These are phyloP conservation scores for Eristalinus aeneus DNA, from an alignment of 2,888 invertebrate genomes.

Conservation along the genomic window DNA sequence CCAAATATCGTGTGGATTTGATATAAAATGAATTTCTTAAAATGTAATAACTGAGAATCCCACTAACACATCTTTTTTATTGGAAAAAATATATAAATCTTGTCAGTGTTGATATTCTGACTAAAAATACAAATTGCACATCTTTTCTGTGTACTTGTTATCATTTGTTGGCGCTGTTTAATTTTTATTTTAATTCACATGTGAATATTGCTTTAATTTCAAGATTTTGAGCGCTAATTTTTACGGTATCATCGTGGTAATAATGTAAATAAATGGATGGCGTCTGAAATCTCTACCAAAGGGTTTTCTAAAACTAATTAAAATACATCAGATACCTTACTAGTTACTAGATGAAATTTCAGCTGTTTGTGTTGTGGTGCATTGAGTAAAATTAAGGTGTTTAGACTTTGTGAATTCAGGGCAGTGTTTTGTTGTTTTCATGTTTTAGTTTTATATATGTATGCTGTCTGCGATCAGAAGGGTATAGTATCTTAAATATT, in stretches of 20 bases:
- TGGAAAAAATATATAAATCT: conserved; percentile 32
- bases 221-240: not conserved
- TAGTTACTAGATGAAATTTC: no score
- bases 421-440: no score
- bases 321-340: no score
- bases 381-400: no score
- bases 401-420: no score
- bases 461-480: no score
- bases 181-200: not conserved
- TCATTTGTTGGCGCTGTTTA: conserved; percentile 4
- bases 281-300: not conserved
- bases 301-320: not conserved
- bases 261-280: not conserved
- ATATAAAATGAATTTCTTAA: not conserved
- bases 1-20: not conserved
- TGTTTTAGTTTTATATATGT: no score
- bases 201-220: not conserved
- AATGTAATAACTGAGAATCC: conserved; percentile 22
- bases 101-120: conserved; percentile 46
- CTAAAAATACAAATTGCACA: conserved; percentile 54
- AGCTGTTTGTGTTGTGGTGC: no score
- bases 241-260: not conserved
- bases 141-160: conserved; percentile 47
- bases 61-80: conserved; percentile 1
- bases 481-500: no score